Percentiles rank a stretch among this genome's conserved stretches.
These are phyloP conservation scores for Lagodon rhomboides DNA, from an alignment of 2,797 vertebrate species.

Conservation along the genomic window DNA sequence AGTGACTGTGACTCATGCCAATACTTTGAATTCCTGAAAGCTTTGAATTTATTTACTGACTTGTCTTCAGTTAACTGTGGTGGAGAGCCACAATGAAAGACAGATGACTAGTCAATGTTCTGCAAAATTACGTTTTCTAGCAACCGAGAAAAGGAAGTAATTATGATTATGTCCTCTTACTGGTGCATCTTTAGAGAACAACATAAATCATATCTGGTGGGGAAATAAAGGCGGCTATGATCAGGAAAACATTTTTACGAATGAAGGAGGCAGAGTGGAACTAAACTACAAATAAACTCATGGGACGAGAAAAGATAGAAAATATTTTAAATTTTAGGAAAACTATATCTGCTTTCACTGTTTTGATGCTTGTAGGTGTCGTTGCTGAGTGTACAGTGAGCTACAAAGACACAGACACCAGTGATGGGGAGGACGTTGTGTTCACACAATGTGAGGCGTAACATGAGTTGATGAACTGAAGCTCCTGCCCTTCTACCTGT, in stretches of 20 bases:
- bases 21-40: slow-evolving; percentile 55
- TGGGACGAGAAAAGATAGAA: neutral
- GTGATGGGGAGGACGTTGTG: slow-evolving; percentile 27
- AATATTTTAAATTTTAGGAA: neutral
- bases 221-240: slow-evolving; percentile 13
- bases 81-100: slow-evolving; percentile 72
- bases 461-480: slow-evolving; percentile 31
- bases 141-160: slow-evolving; percentile 71
- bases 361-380: slow-evolving; percentile 1
- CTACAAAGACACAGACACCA: slow-evolving; percentile 40
- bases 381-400: slow-evolving; percentile 40
- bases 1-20: slow-evolving; percentile 53
- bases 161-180: slow-evolving; percentile 42
- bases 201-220: slow-evolving; percentile 47
- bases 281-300: slow-evolving; percentile 8
- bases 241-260: slow-evolving; percentile 6
- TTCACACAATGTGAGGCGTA: slow-evolving; percentile 18
- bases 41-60: slow-evolving; percentile 63
- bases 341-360: slow-evolving; percentile 11
- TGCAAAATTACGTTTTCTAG: slow-evolving; percentile 62
- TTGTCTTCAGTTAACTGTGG: slow-evolving; percentile 64
- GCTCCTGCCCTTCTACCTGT: slow-evolving; percentile 84
- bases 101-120: slow-evolving; percentile 76
- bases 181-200: slow-evolving; percentile 40
- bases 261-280: slow-evolving; percentile 13